Conservation (phyloP, 2,797 vertebrate species). For the Eulemur rubriventer region DNA sequence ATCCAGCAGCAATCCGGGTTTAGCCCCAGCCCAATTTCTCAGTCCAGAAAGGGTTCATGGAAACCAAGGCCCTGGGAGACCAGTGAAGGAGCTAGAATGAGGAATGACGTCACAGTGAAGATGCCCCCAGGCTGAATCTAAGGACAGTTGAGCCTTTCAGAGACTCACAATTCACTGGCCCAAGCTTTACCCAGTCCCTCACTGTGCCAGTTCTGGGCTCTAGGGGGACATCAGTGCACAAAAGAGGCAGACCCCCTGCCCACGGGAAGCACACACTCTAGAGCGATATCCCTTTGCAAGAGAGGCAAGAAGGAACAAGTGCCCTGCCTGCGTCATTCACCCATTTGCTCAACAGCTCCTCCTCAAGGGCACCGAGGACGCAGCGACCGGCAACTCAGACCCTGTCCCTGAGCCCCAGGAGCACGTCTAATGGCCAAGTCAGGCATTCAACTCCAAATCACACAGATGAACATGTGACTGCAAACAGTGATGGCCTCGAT, state of each 20-base stretch:
- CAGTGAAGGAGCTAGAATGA: not conserved
- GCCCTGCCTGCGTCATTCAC: not conserved
- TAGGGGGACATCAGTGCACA: no score
- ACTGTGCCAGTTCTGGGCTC: not conserved
- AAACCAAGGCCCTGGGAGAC: not conserved
- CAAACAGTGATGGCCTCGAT: not conserved
- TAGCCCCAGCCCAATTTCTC: not conserved
- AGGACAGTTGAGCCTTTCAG: not conserved
- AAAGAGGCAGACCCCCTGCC: not conserved
- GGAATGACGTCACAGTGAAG: not conserved
- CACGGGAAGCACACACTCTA: rapidly evolving
- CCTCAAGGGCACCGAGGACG: not conserved
- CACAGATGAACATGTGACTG: not conserved
- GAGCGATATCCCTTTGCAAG: not conserved
- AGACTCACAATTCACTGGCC: not conserved
- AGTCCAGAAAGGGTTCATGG: not conserved
- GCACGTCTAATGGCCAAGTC: not conserved
- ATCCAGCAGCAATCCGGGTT: not conserved
- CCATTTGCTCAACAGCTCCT: not conserved
- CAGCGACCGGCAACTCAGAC: not conserved
- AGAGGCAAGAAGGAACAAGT: not conserved
- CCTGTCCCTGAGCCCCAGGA: not conserved
- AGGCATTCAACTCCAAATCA: not conserved
- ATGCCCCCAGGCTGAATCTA: not conserved
- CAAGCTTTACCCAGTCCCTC: not conserved